Conservation (phyloP, 2,113 vertebrate genomes). For the Ictalurus furcatus region DNA sequence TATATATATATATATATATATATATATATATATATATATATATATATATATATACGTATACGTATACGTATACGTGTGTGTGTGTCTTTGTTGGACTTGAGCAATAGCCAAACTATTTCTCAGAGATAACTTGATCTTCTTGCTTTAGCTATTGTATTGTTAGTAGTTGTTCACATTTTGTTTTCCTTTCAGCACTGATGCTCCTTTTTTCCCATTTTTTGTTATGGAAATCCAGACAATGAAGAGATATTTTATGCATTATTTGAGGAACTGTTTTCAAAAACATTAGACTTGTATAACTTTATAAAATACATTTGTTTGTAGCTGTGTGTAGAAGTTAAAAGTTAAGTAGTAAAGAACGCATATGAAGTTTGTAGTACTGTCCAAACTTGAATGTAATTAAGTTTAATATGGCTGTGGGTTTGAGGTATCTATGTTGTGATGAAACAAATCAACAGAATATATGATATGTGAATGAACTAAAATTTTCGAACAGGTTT, state of each 20-base stretch:
- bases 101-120: not conserved
- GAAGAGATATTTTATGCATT: not conserved
- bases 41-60: not conserved
- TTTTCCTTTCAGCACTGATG: not conserved
- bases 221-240: not conserved
- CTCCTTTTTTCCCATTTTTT: not conserved
- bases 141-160: not conserved
- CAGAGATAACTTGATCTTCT: not conserved
- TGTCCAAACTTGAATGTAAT: not conserved
- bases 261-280: not conserved
- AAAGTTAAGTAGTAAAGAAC: not conserved
- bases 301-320: not conserved
- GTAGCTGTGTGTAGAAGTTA: not conserved
- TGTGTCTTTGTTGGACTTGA: not conserved
- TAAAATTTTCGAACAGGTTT: not conserved
- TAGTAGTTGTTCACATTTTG: not conserved
- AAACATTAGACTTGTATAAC: not conserved
- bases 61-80: too few species aligned
- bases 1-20: too few species aligned
- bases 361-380: not conserved
- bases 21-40: not conserved
- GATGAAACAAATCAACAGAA: not conserved
- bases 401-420: not conserved
- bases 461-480: not conserved
- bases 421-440: not conserved